Evolutionary conservation across 2,888 invertebrate species (phyloP).

Genomic region (Orchesella flavescens): DNA sequence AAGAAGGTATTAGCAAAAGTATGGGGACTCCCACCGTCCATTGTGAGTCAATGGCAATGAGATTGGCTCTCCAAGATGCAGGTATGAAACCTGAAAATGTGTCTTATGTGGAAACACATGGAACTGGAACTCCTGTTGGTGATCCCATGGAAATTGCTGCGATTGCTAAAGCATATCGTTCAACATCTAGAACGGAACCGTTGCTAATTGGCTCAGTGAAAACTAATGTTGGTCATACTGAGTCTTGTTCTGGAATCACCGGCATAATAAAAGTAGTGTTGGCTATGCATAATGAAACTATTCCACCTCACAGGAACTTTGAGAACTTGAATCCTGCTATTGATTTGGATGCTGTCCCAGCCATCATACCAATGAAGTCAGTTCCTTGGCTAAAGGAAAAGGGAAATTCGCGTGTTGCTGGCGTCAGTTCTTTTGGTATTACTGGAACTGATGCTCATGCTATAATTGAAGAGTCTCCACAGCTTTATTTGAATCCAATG

Average conservation of each 20-base stretch:
- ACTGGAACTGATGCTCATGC: constrained; percentile 27
- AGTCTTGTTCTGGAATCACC: constrained; percentile 44
- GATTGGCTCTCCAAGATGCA: constrained; percentile 35
- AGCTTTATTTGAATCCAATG: neutral
- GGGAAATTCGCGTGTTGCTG: no score
- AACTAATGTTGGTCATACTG: constrained; percentile 55
- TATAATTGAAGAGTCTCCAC: constrained; percentile 22
- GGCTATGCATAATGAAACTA: constrained; percentile 69
- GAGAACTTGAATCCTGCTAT: constrained; percentile 66
- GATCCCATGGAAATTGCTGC: constrained; percentile 49
- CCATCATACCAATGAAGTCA: constrained; percentile 43
- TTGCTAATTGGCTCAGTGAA: neutral
- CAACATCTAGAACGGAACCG: neutral
- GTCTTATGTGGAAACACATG: constrained; percentile 14
- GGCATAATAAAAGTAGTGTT: constrained; percentile 48
- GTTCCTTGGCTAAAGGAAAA: constrained; percentile 6
- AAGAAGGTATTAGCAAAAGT: constrained; percentile 72
- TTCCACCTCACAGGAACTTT: constrained; percentile 71
- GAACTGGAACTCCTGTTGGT: constrained; percentile 74
- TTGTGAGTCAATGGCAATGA: constrained; percentile 40
- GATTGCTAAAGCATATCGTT: neutral
- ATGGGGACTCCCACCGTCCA: constrained; percentile 70
- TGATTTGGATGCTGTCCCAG: constrained; percentile 50
- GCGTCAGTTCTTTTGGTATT: no score
- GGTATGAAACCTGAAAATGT: constrained; percentile 41